A percentile compares a stretch with the other conserved stretches of the same genome.
Evolutionary conservation across 2,797 vertebrate genomes (phyloP).

Genomic region (Trachops cirrhosus): DNA sequence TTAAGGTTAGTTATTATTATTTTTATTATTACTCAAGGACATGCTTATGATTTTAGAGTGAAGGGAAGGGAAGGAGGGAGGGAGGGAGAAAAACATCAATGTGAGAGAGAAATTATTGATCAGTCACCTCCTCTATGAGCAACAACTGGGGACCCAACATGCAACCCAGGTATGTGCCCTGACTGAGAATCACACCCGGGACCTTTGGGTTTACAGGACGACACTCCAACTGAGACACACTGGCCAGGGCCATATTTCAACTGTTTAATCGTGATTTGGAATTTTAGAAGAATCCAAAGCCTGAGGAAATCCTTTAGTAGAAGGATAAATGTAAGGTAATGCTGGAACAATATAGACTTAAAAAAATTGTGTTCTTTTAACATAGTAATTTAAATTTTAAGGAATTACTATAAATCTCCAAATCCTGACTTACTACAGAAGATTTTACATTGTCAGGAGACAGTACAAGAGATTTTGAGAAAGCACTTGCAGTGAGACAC

Average conservation of each 20-base stretch:
- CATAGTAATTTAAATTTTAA: slow-evolving; percentile 7
- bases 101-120: not conserved
- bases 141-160: not conserved
- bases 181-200: not conserved
- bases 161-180: not conserved
- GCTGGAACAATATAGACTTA: not conserved
- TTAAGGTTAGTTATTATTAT: not conserved
- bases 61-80: not conserved
- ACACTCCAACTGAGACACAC: not conserved
- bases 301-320: not conserved
- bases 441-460: slow-evolving; percentile 31
- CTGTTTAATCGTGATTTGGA: not conserved
- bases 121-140: not conserved
- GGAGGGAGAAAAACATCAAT: not conserved
- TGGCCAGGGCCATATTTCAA: not conserved
- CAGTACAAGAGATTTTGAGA: slow-evolving; percentile 33
- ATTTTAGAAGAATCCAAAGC: slow-evolving; percentile 5
- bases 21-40: not conserved
- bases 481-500: not conserved
- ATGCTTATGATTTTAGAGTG: not conserved
- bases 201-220: not conserved
- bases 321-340: slow-evolving; percentile 1
- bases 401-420: slow-evolving; percentile 10
- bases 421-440: not conserved
- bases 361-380: not conserved